Evolutionary conservation across 2,113 vertebrate genomes (phyloP).

Genomic region (Gnathonemus longibarbis): DNA sequence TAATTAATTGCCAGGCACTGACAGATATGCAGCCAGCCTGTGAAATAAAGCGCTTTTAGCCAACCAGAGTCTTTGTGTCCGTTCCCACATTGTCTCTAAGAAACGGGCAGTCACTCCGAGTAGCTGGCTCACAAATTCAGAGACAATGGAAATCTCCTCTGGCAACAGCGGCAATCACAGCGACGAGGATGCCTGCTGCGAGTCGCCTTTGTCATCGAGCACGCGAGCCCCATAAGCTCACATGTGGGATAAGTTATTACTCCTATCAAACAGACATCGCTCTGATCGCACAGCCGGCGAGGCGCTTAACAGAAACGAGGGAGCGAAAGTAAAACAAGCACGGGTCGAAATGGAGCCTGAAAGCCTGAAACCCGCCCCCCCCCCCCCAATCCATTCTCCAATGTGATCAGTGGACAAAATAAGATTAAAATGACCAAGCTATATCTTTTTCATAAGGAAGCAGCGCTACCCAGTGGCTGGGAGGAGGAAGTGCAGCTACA

Average conservation of each 20-base stretch:
- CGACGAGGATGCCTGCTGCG: not conserved
- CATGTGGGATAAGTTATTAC: not conserved
- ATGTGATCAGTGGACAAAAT: not conserved
- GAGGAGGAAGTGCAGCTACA: not conserved
- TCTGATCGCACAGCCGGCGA: not conserved
- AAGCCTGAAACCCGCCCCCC: not conserved
- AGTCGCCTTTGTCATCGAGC: not conserved
- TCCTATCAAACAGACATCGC: not conserved
- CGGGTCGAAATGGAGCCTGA: not conserved
- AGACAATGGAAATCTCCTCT: constrained; percentile 16
- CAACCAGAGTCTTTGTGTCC: not conserved
- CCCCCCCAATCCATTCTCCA: not conserved
- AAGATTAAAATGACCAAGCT: not conserved
- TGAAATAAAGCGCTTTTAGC: not conserved
- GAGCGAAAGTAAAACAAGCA: not conserved
- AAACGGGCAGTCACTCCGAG: not conserved
- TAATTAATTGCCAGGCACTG: constrained; percentile 7
- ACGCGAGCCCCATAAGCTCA: not conserved
- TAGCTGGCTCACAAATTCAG: not conserved
- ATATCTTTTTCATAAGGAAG: constrained; percentile 20
- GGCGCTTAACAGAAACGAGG: not conserved
- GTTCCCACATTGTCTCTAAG: not conserved
- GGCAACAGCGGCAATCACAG: not conserved
- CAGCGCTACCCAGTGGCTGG: constrained; percentile 33
- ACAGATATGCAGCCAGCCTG: not conserved